Evolutionary conservation across 2,888 invertebrate species (phyloP), one percentile per base, ranked within the genome.

Genomic region (Hoplodrina blanda): DNA sequence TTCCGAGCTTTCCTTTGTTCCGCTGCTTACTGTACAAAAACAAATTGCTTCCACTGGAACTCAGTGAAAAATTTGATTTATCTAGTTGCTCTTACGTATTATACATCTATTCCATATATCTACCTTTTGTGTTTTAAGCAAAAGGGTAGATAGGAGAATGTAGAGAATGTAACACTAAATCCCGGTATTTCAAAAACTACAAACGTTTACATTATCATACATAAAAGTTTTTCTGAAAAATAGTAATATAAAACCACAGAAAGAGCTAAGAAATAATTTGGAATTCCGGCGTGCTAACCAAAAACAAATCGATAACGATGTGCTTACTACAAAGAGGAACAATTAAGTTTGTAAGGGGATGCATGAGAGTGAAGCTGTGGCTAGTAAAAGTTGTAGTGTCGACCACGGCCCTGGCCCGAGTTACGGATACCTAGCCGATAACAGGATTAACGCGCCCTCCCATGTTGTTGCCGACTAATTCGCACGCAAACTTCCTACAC

Each of bases 1-100:
- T 94, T 91, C 92, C 91, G 90, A 92, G 92, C 90, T 94, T 94
- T 93, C 91, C 94, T 93, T 94, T 95, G 93, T 94, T 93, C 91
- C 91, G 90, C 89, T 90, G 89, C 91, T 93, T 91, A 89, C 90
- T 81, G 88, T 84, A 88, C 90, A 89, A 90, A 92, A 94, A 92
- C 92, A 92, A 92, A 94, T 93, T 92, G 91, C 93, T 89, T 90
- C 85, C 87, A 90, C 89, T 82, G 86, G 85, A 87, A 85, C 84
- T 83, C 83, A 83, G 82, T 81, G 82, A 84, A 87, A 84, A 84
- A 85, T 86, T 85, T 87, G 82, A 89, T 89, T 88, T 85, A 79
- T 73, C 76, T 73, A 62, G 80, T 71, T 62, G 63, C 61, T 59
- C 33, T 59, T 52, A n/a, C 17, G 46, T 46, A 46, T 46, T 17